Evolutionary conservation across 2,797 vertebrate species (phyloP), one percentile per base, ranked within the genome.

Genomic region (Bovichtus diacanthus): DNA sequence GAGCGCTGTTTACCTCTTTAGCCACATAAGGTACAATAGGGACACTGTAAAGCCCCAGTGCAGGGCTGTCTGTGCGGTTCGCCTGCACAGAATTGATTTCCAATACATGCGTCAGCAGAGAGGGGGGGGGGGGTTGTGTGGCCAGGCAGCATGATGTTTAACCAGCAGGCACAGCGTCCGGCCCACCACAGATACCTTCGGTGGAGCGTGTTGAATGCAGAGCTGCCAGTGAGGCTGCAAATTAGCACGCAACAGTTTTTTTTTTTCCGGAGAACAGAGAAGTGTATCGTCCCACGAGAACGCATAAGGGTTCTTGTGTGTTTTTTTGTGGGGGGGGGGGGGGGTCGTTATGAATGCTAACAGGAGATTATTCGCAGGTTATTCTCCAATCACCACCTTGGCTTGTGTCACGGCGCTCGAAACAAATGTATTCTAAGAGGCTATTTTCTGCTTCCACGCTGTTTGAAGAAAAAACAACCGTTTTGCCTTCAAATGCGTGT

Each of bases 101-200:
- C 89, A 70, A 88, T 91, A 85, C 80, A 82, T 90, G 86, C 77
- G 76, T 91, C 88, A 89, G 89, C 87, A 90, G 76, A 73, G 46
- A 50, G 73, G 50, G 51, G 44, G 70, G 68, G 25, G 62, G 78
- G 54, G 56, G 49, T 73, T 79, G 46, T 70, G 81, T 84, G 87
- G 87, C 67, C 78, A 78, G 72, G 70, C 77, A 31, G 68, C 67
- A 36, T 41, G 62, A 74, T 79, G 78, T 77, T 84, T 62, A 81
- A 71, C 75, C 50, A 70, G 69, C 63, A 43, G 50, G 43, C 74
- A 70, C 70, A 70, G 67, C 60, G 74, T 69, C 74, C 61, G 71
- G 41, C 51, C 64, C 6, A 27, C 66, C 27, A 43, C 65, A 64
- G 15, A 76, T 51, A 43, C 63, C 76, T 44, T 51, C 76, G 64